Conservation (phyloP, 64 coral and sea anemone genomes). For the Pocillopora verrucosa region DNA sequence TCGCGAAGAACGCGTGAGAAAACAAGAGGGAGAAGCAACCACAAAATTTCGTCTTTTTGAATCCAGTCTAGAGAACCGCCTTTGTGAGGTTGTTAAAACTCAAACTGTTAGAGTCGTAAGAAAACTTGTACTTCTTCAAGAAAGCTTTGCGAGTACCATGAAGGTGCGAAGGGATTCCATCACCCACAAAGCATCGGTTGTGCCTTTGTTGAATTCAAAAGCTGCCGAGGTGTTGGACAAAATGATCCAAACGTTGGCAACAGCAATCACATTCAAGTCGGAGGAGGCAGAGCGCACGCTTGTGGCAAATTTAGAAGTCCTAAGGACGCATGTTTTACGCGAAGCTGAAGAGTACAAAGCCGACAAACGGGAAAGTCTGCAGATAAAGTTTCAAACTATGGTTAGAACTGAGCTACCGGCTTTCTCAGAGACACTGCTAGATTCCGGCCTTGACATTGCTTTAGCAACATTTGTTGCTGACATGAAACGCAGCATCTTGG, state of each 20-base stretch:
- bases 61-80: not conserved
- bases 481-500: conserved; percentile 49
- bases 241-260: not conserved
- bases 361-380: not conserved
- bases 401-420: conserved; percentile 2
- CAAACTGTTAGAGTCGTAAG: conserved; percentile 5
- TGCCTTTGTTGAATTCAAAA: not conserved
- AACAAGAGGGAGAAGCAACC: not conserved
- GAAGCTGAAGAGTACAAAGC: conserved; percentile 17
- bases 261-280: not conserved
- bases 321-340: not conserved
- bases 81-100: not conserved
- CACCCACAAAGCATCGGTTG: not conserved
- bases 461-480: conserved; percentile 28
- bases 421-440: not conserved
- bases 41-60: conserved; percentile 19
- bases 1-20: not conserved
- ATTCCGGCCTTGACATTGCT: not conserved
- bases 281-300: not conserved
- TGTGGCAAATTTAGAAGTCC: not conserved
- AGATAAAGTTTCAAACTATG: not conserved
- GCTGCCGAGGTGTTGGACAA: not conserved
- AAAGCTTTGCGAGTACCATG: conserved; percentile 17
- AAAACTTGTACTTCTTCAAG: conserved; percentile 22
- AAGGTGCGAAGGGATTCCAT: conserved; percentile 5